These are phyloP conservation scores for Scomberomorus guttatus DNA, from an alignment of 2,797 vertebrate genomes.

Conservation along the genomic window DNA sequence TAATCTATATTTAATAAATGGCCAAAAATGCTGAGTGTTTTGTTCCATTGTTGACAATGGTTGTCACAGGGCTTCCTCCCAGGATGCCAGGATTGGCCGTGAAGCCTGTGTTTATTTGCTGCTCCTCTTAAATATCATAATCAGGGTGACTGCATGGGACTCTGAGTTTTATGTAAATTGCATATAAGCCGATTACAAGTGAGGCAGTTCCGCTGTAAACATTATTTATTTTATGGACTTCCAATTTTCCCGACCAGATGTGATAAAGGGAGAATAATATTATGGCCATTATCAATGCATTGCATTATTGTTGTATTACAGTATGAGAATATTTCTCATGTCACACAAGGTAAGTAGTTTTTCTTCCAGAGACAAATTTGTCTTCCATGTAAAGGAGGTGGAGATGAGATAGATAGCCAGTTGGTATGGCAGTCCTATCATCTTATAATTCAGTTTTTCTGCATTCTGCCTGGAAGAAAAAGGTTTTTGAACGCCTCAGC, in stretches of 20 bases:
- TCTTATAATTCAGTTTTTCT: slow-evolving; percentile 28
- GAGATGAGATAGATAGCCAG: slow-evolving; percentile 44
- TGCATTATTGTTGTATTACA: slow-evolving; percentile 78
- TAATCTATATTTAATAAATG: slow-evolving; percentile 22
- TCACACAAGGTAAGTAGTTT: slow-evolving; percentile 76
- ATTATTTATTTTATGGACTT: slow-evolving; percentile 88
- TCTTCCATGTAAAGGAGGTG: slow-evolving; percentile 31
- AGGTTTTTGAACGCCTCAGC: slow-evolving; percentile 8
- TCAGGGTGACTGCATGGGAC: slow-evolving; percentile 81
- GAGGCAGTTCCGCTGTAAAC: slow-evolving; percentile 82
- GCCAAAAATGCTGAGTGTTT: slow-evolving; percentile 41
- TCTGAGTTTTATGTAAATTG: slow-evolving; percentile 88
- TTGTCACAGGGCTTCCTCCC: slow-evolving; percentile 48
- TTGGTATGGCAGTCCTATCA: slow-evolving; percentile 37
- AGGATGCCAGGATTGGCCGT: slow-evolving; percentile 58
- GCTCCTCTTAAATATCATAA: slow-evolving; percentile 83
- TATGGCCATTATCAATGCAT: slow-evolving; percentile 79
- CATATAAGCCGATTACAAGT: slow-evolving; percentile 86
- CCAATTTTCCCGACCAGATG: slow-evolving; percentile 84
- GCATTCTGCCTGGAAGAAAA: slow-evolving; percentile 9
- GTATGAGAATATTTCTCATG: slow-evolving; percentile 82
- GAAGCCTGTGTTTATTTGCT: slow-evolving; percentile 82
- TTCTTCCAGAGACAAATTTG: slow-evolving; percentile 46
- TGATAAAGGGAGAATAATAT: slow-evolving; percentile 84
- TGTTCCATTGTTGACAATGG: slow-evolving; percentile 42